Evolutionary conservation across 2,888 invertebrate species (phyloP), one percentile per base, ranked within the genome.

Genomic region (Cosmia pyralina): DNA sequence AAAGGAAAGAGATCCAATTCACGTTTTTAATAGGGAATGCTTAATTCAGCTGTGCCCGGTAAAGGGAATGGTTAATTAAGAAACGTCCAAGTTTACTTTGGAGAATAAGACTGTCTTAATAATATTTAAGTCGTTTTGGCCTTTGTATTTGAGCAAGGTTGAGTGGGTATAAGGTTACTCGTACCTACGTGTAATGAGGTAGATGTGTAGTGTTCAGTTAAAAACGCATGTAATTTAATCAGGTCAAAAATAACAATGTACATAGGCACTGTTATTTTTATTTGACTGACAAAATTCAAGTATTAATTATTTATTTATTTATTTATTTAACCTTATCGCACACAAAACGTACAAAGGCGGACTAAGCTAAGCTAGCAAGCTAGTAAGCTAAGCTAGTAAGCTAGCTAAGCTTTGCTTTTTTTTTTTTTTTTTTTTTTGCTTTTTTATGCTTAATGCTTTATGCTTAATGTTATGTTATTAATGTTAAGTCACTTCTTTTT

Each of bases 1-100:
- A 48, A 69, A 78, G 72, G 34, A 74, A 83, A 58, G 53, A 71
- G 55, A 60, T 65, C 38, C 38, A 67, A 72, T 80, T 69, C 81
- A 62, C 69, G 63, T 70, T 71, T 65, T 69, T 70, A 69, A 65
- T 65, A 79, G 44, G 38, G 71, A 84, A 80, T 72, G 41, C 72
- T 72, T 84, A 83, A 82, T 82, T 68, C 65, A 81, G 60, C 57
- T 66, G 62, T 48, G 64, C 69, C 50, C 48, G 41, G 60, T 64
- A 75, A 83, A 76, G 50, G 13, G 81, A 83, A 80, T 82, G 46
- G 76, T 70, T 82, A 76, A 83, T 84, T 81, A 70, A 68, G 69
- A 69, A 75, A 63, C 58, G 67, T 65, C 67, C 55, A 65, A 62
- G 74, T 67, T 48, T 67, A 28, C 53, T 59, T 59, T 38, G 65